Evolutionary conservation across 2,797 vertebrate species (phyloP).

Genomic region (Echeneis naucrates): DNA sequence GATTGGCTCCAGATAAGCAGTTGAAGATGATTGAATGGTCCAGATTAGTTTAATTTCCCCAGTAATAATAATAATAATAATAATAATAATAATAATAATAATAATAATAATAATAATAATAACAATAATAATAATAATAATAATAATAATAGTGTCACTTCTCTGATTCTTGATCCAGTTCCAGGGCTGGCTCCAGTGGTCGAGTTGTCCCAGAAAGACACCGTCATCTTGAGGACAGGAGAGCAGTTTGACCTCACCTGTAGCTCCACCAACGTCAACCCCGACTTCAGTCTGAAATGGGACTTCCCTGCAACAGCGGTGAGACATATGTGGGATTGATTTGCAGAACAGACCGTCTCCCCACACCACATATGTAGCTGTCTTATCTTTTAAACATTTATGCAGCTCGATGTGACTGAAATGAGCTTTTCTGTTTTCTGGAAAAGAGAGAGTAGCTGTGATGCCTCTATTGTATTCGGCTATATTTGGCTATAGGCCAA

Average conservation of each 20-base stretch:
- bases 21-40: too few relatives aligned
- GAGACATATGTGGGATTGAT: slow-evolving; percentile 62
- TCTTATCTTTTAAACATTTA: background rate
- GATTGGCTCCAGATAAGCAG: too few relatives aligned
- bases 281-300: slow-evolving; percentile 88
- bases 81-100: too few relatives aligned
- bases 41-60: background rate
- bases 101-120: too few relatives aligned
- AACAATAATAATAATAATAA: too few relatives aligned
- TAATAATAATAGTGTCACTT: slow-evolving; percentile 8
- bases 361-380: background rate
- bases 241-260: slow-evolving; percentile 90
- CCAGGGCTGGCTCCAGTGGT: slow-evolving; percentile 86
- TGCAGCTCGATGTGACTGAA: background rate
- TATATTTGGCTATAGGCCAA: too few relatives aligned
- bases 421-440: too few relatives aligned
- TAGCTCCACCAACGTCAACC: slow-evolving; percentile 89
- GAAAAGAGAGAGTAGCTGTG: background rate
- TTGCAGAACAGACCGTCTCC: background rate
- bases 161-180: slow-evolving; percentile 80
- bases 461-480: background rate
- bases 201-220: slow-evolving; percentile 85
- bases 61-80: background rate
- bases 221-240: slow-evolving; percentile 88
- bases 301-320: slow-evolving; percentile 84